These are phyloP conservation scores for Speoplatyrhinus poulsoni DNA, from an alignment of 2,113 vertebrate species.

Conservation along the genomic window DNA sequence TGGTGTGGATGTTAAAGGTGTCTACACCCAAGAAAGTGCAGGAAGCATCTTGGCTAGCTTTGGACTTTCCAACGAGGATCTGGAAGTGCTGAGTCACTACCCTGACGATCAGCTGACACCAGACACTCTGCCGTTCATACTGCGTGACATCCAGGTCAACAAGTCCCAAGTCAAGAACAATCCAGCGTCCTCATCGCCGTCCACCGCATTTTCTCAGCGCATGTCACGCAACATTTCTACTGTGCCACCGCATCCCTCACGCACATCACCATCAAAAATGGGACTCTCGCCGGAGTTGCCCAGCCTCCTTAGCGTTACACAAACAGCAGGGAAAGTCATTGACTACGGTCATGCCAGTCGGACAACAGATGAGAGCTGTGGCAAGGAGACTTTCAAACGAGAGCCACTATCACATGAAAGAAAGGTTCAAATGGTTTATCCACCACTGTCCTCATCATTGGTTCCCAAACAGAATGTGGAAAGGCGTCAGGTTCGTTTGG, in stretches of 20 bases:
- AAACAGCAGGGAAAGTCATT: conserved; percentile 85
- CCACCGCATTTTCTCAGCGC: conserved; percentile 5
- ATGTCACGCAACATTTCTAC: conserved; percentile 49
- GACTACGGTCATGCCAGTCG: conserved; percentile 92
- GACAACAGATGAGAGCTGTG: conserved; percentile 48
- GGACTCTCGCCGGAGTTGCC: conserved; percentile 49
- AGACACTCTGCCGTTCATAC: conserved; percentile 89
- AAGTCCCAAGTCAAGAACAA: conserved; percentile 75
- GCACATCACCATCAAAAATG: conserved; percentile 8
- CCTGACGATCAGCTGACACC: conserved; percentile 92
- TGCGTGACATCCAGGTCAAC: conserved; percentile 86
- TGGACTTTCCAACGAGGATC: conserved; percentile 90
- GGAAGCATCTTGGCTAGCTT: conserved; percentile 92
- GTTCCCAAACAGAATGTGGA: conserved; percentile 35
- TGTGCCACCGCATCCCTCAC: conserved; percentile 37
- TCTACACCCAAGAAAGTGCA: conserved; percentile 88
- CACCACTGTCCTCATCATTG: conserved; percentile 11
- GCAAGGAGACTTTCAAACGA: conserved; percentile 75
- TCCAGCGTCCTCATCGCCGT: conserved; percentile 14
- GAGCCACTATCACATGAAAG: conserved; percentile 66
- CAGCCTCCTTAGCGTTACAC: conserved; percentile 60
- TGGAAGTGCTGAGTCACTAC: conserved; percentile 91
- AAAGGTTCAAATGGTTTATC: conserved; percentile 60
- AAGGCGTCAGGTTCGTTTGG: conserved; percentile 50
- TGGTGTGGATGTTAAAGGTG: conserved; percentile 47